phyloP scores from a whole-genome alignment of 2,113 vertebrate species.

The Onychorhynchus coronatus region DNA sequence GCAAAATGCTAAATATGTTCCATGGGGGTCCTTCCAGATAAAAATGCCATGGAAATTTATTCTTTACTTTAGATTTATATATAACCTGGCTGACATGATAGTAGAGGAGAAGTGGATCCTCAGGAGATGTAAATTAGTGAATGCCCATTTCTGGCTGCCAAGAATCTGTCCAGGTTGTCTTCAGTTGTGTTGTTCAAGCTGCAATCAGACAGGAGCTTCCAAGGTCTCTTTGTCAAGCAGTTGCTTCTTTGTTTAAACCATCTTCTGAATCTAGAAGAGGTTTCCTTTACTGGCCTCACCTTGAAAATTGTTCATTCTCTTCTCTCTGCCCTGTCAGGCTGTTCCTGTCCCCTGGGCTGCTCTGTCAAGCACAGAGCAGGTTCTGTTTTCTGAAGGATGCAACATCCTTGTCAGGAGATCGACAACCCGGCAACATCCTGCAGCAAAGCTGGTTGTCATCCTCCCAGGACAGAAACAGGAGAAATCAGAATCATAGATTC shows the following conservation, averaged over 20 bases:
- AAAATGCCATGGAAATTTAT: neutral
- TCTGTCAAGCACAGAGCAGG: neutral
- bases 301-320: neutral
- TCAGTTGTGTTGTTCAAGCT: neutral
- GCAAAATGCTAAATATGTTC: neutral
- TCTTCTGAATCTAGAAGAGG: neutral
- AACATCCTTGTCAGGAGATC: neutral
- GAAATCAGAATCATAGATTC: neutral
- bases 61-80: neutral
- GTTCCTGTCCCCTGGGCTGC: neutral
- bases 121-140: neutral
- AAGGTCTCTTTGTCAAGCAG: neutral
- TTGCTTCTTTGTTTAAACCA: neutral
- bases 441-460: neutral
- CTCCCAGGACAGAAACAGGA: neutral
- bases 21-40: neutral
- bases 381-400: neutral
- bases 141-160: neutral
- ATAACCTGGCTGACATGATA: neutral
- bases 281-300: neutral
- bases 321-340: fast-evolving
- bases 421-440: neutral
- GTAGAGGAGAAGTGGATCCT: neutral
- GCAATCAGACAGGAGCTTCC: neutral
- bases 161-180: neutral